Base-by-base conservation (phyloP, 2,888 invertebrate species). In the Pyrrhosoma nymphula region DNA sequence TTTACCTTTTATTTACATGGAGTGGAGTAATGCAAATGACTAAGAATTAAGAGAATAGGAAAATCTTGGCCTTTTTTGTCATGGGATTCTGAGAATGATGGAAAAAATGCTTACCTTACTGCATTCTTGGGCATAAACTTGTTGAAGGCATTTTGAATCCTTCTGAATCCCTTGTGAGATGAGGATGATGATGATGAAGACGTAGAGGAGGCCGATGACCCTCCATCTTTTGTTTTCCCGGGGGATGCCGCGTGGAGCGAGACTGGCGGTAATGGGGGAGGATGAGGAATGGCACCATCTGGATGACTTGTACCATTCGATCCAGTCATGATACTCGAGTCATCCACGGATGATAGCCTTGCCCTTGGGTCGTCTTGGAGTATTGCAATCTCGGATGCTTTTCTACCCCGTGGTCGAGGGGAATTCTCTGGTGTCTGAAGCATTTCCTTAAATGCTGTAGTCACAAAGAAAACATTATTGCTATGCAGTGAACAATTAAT, bases 61-160 rank as follows among this genome's bases (percentile, higher is more conserved):
- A 8, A 8, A 4, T 2, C 4, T 47, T 47, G 4, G 47, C 47
- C 47, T 4, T 47, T 47, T 47, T 47, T 47, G 47, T 47, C 47
- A 47, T 47, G 47, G 8, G 47, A 47, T 47, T 47, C 47, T 47
- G 47, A 47, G 47, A 47, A 4, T 47, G 47, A 47, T 47, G 8
- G 47, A 47, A 47, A 60, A 60, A 20, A 20, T 60, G 60, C 60
- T 60, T 95, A 97, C 97, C 97, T 97, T 96, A 98, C 98, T 96
- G 98, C 98, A 97, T 98, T 98, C 97, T 98, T 99, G 96, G 98
- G 98, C 96, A 99, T 97, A 98, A 99, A 98, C 97, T 98, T 99
- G 97, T 98, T 98, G 96, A 99, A 97, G 95, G 98, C 98, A 97
- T 98, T 98, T 96, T 98, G 98, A 95, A 99, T 97, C 96, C 98